Evolutionary conservation across 2,888 invertebrate species (phyloP).

Genomic region (Ditula angustiorana): DNA sequence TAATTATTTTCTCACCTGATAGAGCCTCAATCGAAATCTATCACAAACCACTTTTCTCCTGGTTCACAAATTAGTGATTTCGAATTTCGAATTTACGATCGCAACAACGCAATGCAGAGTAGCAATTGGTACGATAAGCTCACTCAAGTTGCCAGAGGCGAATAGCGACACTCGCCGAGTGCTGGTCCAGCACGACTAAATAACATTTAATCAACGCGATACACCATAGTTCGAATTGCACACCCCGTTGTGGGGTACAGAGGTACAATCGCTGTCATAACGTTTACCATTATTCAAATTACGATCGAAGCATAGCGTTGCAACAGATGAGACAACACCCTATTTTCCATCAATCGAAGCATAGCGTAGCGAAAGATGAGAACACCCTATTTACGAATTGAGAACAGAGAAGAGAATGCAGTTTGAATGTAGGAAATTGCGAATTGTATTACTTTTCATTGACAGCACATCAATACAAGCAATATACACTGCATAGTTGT

Average conservation of each 20-base stretch:
- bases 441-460: neutral
- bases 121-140: slow-evolving; percentile 13
- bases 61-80: neutral
- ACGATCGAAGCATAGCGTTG: neutral
- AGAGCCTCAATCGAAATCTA: neutral
- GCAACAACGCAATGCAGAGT: neutral
- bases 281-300: no score
- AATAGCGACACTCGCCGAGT: neutral
- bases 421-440: neutral
- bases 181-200: neutral
- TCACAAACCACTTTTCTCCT: neutral
- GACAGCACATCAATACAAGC: no score
- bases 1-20: slow-evolving; percentile 11
- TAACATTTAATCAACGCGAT: slow-evolving; percentile 8
- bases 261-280: neutral
- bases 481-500: no score
- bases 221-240: slow-evolving; percentile 3
- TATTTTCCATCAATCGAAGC: no score
- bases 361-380: no score
- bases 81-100: neutral
- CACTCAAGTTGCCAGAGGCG: slow-evolving; percentile 16
- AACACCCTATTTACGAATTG: no score
- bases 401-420: neutral
- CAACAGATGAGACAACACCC: no score
- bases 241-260: slow-evolving; percentile 2